A percentile compares a stretch with the other conserved stretches of the same genome.
phyloP scores from a whole-genome alignment of 2,113 vertebrate species.

The Xiphorhynchus elegans region DNA sequence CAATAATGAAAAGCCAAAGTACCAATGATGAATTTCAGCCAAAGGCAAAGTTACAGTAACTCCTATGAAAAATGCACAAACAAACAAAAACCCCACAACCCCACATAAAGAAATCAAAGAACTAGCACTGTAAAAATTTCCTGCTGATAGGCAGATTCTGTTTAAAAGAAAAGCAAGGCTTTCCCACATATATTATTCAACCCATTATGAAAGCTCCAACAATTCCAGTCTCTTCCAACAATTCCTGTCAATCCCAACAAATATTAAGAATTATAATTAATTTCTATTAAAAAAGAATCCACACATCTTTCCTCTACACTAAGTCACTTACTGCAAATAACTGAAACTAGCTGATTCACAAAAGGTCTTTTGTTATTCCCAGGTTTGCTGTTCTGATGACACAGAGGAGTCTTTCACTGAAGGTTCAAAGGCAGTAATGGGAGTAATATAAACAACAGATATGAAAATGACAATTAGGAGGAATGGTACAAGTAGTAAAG shows the following conservation, averaged over 20 bases:
- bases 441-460: conserved; percentile 35
- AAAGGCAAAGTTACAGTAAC: not conserved
- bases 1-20: not conserved
- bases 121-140: not conserved
- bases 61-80: not conserved
- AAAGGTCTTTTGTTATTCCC: not conserved
- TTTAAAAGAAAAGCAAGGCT: not conserved
- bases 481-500: not conserved
- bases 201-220: not conserved
- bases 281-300: not conserved
- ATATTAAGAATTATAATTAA: not conserved
- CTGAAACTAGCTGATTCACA: not conserved
- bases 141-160: not conserved
- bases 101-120: not conserved
- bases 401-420: not conserved
- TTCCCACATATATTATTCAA: not conserved
- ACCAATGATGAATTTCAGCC: not conserved
- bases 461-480: not conserved
- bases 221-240: not conserved
- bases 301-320: not conserved
- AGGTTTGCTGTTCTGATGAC: not conserved
- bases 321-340: not conserved
- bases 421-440: not conserved
- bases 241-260: not conserved
- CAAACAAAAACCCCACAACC: not conserved